Evolutionary conservation across 2,888 invertebrate genomes (phyloP), one percentile per base, ranked within the genome.

Genomic region (Andrena trimmerana): DNA sequence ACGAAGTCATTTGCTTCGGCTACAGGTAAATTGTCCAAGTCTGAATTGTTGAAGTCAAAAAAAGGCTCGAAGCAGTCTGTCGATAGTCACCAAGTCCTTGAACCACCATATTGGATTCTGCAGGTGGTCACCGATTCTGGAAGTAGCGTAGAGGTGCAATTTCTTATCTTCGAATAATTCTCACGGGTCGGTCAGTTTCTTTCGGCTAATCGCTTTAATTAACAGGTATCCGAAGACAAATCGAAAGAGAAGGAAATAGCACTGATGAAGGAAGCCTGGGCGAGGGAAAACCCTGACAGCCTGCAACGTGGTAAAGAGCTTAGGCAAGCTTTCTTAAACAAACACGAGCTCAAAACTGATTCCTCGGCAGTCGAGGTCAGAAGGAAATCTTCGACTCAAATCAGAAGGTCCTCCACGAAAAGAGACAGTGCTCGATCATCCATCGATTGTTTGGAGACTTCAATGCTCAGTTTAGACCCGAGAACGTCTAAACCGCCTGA

Each of bases 61-160:
- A 86, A 42, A 10, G 20, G 52, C 0, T 73, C 76, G 0, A 88
- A 68, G n/a, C 60, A 60, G 7, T 24, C 20, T 2, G 24, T 20
- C 20, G 77, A 80, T n/a, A 75, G 29, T 31, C 59, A 27, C 31
- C 72, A 50, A 13, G 27, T 0, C 2, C 31, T 78, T 13, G 78
- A 86, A n/a, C 3, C 85, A 0, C 91, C 91, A 2, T 85, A 81
- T 54, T 91, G 91, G 91, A 73, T 74, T 29, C 72, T 91, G 2
- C 91, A 90, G 59, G 72, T 88, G 27, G 74, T 90, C 57, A 80
- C 79, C 2, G 88, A 91, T 48, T 13, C 52, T 16, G 84, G 29
- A 1, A 81, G 76, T 52, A 75, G 62, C 6, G 1, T 87, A 2
- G 86, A 90, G 78, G 86, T 91, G 33, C 1, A 5, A 5, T 50